Evolutionary conservation across 2,113 vertebrate genomes (phyloP), one percentile per base, ranked within the genome.

Genomic region (Pitta sordida): DNA sequence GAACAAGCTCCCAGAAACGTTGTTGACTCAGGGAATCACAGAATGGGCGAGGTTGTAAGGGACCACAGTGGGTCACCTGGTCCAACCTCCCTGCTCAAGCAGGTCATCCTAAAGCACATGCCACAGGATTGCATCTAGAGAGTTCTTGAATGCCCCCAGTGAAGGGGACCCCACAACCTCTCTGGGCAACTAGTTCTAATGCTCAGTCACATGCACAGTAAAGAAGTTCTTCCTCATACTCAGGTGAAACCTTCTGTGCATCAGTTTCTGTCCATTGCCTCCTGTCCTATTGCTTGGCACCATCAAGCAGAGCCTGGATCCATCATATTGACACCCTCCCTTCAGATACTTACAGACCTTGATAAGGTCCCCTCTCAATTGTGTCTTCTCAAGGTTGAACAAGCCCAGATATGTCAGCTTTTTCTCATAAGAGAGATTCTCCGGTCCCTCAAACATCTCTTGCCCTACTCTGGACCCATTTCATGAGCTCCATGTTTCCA

Each of bases 361-460:
- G 32, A 43, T 64, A 26, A 80, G 11, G 21, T 36, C 20, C 58
- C 7, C 34, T 79, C 20, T 37, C 71, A 17, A 2, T 37, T 9
- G 29, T 24, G 12, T 32, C 43, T 39, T 75, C 30, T 44, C 6
- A 14, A 62, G 56, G 24, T 30, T 3, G 15, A 79, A 13, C 29
- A 79, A 20, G 8, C 16, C 13, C 41, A 49, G 41, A 34, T 63
- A 20, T 41, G 13, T 55, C 48, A 48, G 30, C 34, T 41, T 41
- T 63, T 48, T 30, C 30, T 6, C 15, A 7, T 2, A 7, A 27
- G 14, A 3, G 7, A 64, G 16, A 22, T 2, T 30, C 20, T 87
- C 41, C 41, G 21, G 16, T 4, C 5, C 39, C 41, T 32, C 30
- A 4, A 56, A 18, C 36, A 41, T 2, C 24, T 30, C 1, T 0